These are phyloP conservation scores for Lipotes vexillifer DNA, from an alignment of 2,113 vertebrate genomes.

Conservation along the genomic window DNA sequence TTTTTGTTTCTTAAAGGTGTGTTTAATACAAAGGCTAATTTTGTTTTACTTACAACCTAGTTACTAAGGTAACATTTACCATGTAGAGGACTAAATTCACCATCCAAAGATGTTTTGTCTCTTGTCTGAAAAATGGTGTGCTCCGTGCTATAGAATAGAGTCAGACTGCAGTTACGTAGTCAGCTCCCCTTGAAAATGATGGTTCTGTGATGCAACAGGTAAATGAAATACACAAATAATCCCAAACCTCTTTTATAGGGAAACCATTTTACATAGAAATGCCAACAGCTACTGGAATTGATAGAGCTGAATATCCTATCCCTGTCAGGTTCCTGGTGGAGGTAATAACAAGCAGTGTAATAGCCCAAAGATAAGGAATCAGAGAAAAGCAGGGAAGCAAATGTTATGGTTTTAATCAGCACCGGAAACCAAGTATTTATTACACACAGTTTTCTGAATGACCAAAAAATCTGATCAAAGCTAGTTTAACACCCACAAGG, in stretches of 20 bases:
- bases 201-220: neutral
- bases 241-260: neutral
- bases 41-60: constrained; percentile 17
- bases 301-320: neutral
- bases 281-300: neutral
- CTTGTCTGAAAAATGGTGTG: constrained; percentile 26
- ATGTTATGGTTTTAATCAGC: constrained; percentile 37
- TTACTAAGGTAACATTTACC: constrained; percentile 32
- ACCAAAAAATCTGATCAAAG: neutral
- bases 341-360: neutral
- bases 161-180: constrained; percentile 10
- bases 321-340: neutral
- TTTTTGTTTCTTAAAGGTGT: neutral
- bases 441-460: neutral
- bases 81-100: neutral
- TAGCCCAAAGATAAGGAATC: neutral
- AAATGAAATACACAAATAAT: constrained; percentile 57
- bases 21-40: neutral
- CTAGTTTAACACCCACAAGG: neutral
- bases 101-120: neutral
- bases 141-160: neutral
- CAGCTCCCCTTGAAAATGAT: neutral
- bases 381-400: constrained; percentile 25
- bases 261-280: neutral
- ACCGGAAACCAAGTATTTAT: neutral